Base-by-base conservation (phyloP, 1,140 invertebrate genomes). In the Lepidurus packardi region DNA sequence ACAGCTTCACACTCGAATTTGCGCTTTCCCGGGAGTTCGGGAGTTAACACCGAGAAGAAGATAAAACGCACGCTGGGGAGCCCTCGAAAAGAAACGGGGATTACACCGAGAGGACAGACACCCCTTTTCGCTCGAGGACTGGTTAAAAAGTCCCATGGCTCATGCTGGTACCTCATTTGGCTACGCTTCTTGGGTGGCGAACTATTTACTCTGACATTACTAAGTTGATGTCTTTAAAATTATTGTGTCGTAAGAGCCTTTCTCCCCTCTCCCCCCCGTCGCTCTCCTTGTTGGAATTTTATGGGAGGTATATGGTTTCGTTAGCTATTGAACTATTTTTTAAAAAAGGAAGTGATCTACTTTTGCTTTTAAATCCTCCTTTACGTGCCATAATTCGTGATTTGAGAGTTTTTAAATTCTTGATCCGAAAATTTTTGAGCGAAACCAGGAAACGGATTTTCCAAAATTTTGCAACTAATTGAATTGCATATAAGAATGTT, bases 1-100 rank as follows among this genome's bases (percentile, higher is more conserved):
- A 65, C 53, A 65, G 53, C 53, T 65, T 65, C 53, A 65, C 53
- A 65, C 53, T n/a, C 53, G 53, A 65, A 65, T 65, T 65, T 65
- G 21, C 53, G 53, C 53, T 65, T 65, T 65, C 53, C 53, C 53
- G 53, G 53, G 53, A 65, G 6, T 65, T 21, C 16, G 53, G 16
- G 53, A 65, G 53, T 65, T 65, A 65, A 21, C 53, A 65, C 13
- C 21, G 53, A 65, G 21, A 21, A 7, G 13, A 65, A 65, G 53
- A 65, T 13, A 65, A n/a, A 65, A 65, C 16, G 21, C 16, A 65
- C 53, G 8, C 53, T n/a, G 53, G 16, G 53, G 53, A 21, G 53
- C 21, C 16, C 53, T 65, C 16, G 13, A 65, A 65, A 65, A 65
- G 53, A 65, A 65, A 65, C 4, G 21, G 21, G 53, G 53, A 21